Base-by-base conservation (phyloP, 2,888 invertebrate species). In the Meteorus colon region DNA sequence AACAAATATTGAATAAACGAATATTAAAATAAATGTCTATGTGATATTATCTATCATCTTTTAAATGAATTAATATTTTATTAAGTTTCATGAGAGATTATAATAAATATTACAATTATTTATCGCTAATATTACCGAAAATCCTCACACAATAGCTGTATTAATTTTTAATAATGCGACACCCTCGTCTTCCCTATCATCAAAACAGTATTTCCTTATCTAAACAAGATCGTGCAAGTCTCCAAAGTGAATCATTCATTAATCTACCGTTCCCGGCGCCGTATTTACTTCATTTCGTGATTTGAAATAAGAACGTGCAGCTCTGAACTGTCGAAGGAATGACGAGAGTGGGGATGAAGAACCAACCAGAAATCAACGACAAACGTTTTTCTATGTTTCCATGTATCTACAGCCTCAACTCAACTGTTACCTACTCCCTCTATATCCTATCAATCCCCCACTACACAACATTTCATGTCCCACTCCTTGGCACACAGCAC, bases 341-440 rank as follows among this genome's bases (percentile, higher is more conserved):
- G 29, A 4, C 2, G 19, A 29, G 51, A 24, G 51, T 16, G 48
- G 48, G n/a, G n/a, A 4, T n/a, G 14, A 14, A 48, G 63, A 24
- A 73, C 59, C 59, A 73, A 31, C 24, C 62, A 37, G 62, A 55
- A 51, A 48, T 73, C 70, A 51, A 66, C 68, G 73, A 71, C 66
- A 77, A 75, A 66, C 69, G 75, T 75, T 62, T 73, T 62, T 73
- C 72, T 70, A 55, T 45, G 41, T 29, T 73, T 73, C 76, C 41
- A 41, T 41, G 41, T 41, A 41, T 41, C 41, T 75, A 75, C 76
- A 73, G 71, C 77, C 69, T 16, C 31, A 45, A 8, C 41, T 41
- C 41, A 60, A 8, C 34, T 55, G 16, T 51, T 37, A 24, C n/a
- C 62, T 37, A 24, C n/a, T 62, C 41, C 48, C 70, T 65, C 67